Evolutionary conservation across 2,113 vertebrate species (phyloP), one percentile per base, ranked within the genome.

Genomic region (Eclectus roratus): DNA sequence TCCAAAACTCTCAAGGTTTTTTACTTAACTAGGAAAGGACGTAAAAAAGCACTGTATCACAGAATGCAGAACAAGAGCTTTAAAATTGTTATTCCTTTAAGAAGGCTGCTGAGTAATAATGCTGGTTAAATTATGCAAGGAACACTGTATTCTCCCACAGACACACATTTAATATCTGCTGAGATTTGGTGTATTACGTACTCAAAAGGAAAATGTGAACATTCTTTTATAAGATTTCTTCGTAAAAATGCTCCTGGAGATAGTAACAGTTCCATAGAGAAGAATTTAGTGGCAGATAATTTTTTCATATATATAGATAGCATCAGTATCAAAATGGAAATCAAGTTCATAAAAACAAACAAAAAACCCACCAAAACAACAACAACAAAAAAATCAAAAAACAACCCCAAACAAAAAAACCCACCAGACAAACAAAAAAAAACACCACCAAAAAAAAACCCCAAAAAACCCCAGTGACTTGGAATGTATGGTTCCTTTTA

Each of bases 61-160:
- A 76, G 90, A 97, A 85, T 5, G 27, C 19, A 85, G 63, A 90
- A 79, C 60, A 87, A 69, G 50, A 71, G 24, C 70, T 93, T 93
- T 95, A 86, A 95, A 93, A 91, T 65, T 89, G 77, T 77, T 88
- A 89, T 91, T 95, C 70, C 95, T 92, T 91, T 93, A 93, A 96
- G 84, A 94, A 93, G 89, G 80, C 50, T 91, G 84, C 77, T n/a
- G 73, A 96, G 83, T 95, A 94, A 94, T 95, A 96, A 96, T n/a
- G 58, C 69, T 92, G 64, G 50, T 50, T 93, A 97, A 97, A 97
- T 95, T 96, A 97, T 94, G 89, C 64, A 94, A 93, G 92, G 95
- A 94, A 85, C 84, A 89, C 52, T 55, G 61, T 82, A 88, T 89
- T 93, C 83, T 97, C 74, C 91, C 89, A 94, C 69, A 86, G 89